Conservation (phyloP, 2,797 vertebrate species). For the Liasis olivaceus region DNA sequence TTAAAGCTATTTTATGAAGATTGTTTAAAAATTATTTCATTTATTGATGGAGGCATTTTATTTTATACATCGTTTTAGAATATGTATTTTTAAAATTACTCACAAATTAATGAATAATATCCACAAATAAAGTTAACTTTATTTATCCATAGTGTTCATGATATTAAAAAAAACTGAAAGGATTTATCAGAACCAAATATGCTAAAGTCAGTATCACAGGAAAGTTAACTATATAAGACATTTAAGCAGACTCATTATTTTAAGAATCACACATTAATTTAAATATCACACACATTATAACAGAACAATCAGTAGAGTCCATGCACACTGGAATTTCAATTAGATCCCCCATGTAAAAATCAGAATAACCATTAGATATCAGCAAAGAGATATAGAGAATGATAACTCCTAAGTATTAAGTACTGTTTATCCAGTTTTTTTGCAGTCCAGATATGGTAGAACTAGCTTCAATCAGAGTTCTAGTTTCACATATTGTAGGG, state of each 20-base stretch:
- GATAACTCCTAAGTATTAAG: neutral
- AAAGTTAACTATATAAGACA: neutral
- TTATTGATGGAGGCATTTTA: neutral
- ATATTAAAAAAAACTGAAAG: neutral
- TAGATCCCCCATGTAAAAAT: neutral
- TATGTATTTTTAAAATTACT: neutral
- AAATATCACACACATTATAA: neutral
- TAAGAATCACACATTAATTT: neutral
- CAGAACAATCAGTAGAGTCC: neutral
- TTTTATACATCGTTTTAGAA: neutral
- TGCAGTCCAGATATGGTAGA: neutral
- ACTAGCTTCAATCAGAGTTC: neutral
- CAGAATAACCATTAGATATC: neutral
- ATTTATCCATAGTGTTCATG: neutral
- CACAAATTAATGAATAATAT: neutral
- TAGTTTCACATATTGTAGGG: neutral
- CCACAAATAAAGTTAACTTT: neutral
- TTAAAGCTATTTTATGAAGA: neutral
- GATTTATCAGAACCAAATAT: neutral
- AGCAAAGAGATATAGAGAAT: neutral
- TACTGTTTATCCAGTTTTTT: neutral
- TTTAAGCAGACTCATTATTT: neutral
- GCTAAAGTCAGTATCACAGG: neutral
- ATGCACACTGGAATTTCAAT: neutral
- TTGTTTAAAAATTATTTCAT: neutral